These are phyloP conservation scores for Trematomus loennbergii DNA, from an alignment of 2,113 vertebrate species.

Conservation along the genomic window DNA sequence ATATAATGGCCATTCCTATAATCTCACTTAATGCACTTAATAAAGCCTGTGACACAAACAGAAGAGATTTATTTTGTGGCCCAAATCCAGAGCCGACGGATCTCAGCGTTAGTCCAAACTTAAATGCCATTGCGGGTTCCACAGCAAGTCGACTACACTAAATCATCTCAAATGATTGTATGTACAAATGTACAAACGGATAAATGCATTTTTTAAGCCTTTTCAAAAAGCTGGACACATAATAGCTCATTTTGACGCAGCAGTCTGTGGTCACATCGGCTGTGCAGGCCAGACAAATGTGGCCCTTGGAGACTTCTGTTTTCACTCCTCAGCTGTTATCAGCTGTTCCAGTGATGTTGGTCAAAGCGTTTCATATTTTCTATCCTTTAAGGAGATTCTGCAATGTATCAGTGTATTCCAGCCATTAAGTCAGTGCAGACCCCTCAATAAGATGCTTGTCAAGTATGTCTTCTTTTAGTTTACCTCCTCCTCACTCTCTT, in stretches of 20 bases:
- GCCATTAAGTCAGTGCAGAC: conserved; percentile 30
- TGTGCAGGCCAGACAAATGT: conserved; percentile 58
- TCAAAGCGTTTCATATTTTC: conserved; percentile 60
- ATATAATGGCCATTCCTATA: not conserved
- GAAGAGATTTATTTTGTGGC: not conserved
- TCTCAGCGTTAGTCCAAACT: conserved; percentile 16
- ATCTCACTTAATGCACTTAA: conserved; percentile 4
- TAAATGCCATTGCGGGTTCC: conserved; percentile 17
- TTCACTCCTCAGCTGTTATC: conserved; percentile 31
- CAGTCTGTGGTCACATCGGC: conserved; percentile 32
- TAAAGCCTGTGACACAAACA: conserved; percentile 19
- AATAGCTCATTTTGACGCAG: conserved; percentile 60
- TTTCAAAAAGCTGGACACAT: conserved; percentile 38
- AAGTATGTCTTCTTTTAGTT: conserved; percentile 25
- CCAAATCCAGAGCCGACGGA: conserved; percentile 10
- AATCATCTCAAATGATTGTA: conserved; percentile 45
- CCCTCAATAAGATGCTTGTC: conserved; percentile 47
- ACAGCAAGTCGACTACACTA: conserved; percentile 23
- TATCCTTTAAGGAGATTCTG: conserved; percentile 52
- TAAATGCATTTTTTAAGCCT: conserved; percentile 55
- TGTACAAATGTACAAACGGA: conserved; percentile 26
- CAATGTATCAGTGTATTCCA: conserved; percentile 30
- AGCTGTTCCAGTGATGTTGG: conserved; percentile 39
- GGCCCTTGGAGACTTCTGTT: conserved; percentile 26
- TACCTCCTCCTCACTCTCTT: not conserved